These are phyloP conservation scores for Cryptomyrus ogoouensis DNA, from an alignment of 2,113 vertebrate genomes.

Conservation along the genomic window DNA sequence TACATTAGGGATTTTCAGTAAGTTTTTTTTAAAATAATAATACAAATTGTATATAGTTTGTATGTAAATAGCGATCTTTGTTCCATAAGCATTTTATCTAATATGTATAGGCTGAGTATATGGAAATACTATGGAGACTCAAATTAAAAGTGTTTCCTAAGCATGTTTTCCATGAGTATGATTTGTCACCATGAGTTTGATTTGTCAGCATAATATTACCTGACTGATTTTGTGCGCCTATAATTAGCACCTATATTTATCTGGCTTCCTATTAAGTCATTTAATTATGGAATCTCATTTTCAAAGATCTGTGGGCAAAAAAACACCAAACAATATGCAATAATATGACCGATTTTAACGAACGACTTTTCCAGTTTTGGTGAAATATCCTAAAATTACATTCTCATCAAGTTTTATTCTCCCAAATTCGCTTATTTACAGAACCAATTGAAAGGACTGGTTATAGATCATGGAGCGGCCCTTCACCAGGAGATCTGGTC, in stretches of 20 bases:
- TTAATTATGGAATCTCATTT: neutral
- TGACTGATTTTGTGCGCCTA: neutral
- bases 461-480: neutral
- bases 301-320: neutral
- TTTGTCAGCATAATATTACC: neutral
- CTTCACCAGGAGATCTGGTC: neutral
- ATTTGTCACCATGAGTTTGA: neutral
- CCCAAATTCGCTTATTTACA: neutral
- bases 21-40: neutral
- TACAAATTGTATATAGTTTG: neutral
- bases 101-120: neutral
- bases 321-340: neutral
- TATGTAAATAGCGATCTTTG: neutral
- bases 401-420: neutral
- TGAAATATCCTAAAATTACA: neutral
- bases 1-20: conserved; percentile 38
- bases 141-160: neutral
- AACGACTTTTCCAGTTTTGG: neutral
- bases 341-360: neutral
- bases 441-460: neutral
- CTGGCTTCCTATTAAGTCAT: neutral
- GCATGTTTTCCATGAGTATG: neutral
- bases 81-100: neutral
- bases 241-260: neutral
- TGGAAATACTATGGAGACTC: neutral